phyloP scores from a whole-genome alignment of 2,113 vertebrate species.

The Myotis brandtii region DNA sequence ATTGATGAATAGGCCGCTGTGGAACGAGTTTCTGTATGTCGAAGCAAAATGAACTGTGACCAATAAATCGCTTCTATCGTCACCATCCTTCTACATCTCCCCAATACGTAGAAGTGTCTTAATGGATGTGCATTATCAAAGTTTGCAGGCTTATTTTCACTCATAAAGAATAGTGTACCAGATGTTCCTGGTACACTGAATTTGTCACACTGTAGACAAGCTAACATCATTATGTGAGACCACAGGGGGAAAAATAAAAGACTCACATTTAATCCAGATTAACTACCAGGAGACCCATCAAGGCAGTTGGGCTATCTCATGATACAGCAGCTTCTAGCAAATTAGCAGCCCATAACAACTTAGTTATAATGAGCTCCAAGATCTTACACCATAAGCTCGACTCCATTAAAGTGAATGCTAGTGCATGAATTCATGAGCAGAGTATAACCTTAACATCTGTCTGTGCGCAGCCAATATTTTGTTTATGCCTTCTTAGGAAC shows the following conservation, averaged over 20 bases:
- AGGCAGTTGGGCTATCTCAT: conserved; percentile 74
- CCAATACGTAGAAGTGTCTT: background rate
- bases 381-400: conserved; percentile 77
- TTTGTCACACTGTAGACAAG: conserved; percentile 72
- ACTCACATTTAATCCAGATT: conserved; percentile 59
- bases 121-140: conserved; percentile 22
- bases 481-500: conserved; percentile 79
- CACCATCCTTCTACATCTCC: background rate
- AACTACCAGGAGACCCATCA: conserved; percentile 75
- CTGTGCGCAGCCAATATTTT: conserved; percentile 77
- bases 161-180: conserved; percentile 61
- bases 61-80: background rate
- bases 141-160: conserved; percentile 45
- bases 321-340: conserved; percentile 79
- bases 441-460: conserved; percentile 86
- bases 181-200: conserved; percentile 66
- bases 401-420: conserved; percentile 81
- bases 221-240: conserved; percentile 67
- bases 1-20: background rate
- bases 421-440: conserved; percentile 79
- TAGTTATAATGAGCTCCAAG: conserved; percentile 77
- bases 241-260: conserved; percentile 68
- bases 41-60: conserved; percentile 25
- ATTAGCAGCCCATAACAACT: conserved; percentile 80
- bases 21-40: background rate